phyloP scores from a whole-genome alignment of 2,888 invertebrate species.

The Magallana nippona region DNA sequence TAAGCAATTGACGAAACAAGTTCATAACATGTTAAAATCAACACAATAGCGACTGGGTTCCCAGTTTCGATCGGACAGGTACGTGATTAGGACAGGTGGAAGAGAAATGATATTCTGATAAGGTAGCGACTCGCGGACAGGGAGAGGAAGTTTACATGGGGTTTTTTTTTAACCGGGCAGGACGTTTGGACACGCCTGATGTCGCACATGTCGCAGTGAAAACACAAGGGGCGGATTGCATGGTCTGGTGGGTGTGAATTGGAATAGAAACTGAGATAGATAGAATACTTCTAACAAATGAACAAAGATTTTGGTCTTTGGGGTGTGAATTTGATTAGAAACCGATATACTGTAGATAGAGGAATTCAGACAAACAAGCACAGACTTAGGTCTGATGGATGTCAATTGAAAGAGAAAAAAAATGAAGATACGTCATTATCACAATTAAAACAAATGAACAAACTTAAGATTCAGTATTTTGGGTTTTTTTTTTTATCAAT shows the following conservation, averaged over 20 bases:
- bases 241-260: neutral
- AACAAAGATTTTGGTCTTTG: too few species aligned
- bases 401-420: too few species aligned
- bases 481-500: too few species aligned
- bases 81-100: neutral
- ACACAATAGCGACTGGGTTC: conserved; percentile 7
- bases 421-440: too few species aligned
- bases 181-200: neutral
- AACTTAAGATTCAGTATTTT: too few species aligned
- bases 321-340: too few species aligned
- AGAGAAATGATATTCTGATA: neutral
- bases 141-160: neutral
- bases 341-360: too few species aligned
- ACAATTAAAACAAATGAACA: too few species aligned
- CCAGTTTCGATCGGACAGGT: conserved; percentile 15
- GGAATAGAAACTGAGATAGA: neutral
- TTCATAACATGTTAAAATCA: conserved; percentile 14
- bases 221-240: neutral
- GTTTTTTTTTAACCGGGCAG: neutral
- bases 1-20: conserved; percentile 20
- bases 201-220: neutral
- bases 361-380: too few species aligned
- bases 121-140: neutral
- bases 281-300: too few species aligned
- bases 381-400: too few species aligned